A percentile compares a stretch with the other conserved stretches of the same genome.
These are phyloP conservation scores for Channallabes apus DNA, from an alignment of 2,797 vertebrate genomes.

Conservation along the genomic window DNA sequence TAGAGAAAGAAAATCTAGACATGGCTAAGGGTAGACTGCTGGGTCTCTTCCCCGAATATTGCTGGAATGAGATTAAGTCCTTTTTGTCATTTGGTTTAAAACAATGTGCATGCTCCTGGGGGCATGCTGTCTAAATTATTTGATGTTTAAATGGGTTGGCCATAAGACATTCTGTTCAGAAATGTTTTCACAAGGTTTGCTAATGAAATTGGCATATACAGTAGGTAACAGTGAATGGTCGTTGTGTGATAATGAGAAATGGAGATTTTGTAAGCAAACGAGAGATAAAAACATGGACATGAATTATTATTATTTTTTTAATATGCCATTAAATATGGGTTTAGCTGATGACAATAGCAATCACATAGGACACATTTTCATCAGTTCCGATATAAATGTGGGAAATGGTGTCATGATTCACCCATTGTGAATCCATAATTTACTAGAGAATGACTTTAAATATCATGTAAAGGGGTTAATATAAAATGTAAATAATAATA, in stretches of 20 bases:
- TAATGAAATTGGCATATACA: slow-evolving; percentile 76
- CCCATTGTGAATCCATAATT: slow-evolving; percentile 17
- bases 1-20: slow-evolving; percentile 36
- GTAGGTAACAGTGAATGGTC: slow-evolving; percentile 62
- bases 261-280: slow-evolving; percentile 59
- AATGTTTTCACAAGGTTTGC: slow-evolving; percentile 64
- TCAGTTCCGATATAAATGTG: neutral
- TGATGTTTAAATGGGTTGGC: slow-evolving; percentile 69
- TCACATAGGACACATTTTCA: neutral
- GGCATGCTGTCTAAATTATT: slow-evolving; percentile 67
- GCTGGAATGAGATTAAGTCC: slow-evolving; percentile 53
- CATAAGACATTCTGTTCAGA: slow-evolving; percentile 67
- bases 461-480: slow-evolving; percentile 38
- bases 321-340: slow-evolving; percentile 34
- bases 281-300: slow-evolving; percentile 30
- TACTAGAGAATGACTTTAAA: slow-evolving; percentile 43
- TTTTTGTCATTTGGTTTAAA: slow-evolving; percentile 62
- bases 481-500: slow-evolving; percentile 41
- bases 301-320: slow-evolving; percentile 38
- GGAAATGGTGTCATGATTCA: neutral
- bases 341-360: slow-evolving; percentile 64
- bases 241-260: slow-evolving; percentile 68
- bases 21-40: slow-evolving; percentile 48
- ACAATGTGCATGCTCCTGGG: slow-evolving; percentile 67
- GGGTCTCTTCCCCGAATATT: slow-evolving; percentile 56